These are phyloP conservation scores for Pelosia muscerda DNA, from an alignment of 2,888 invertebrate genomes.

Conservation along the genomic window DNA sequence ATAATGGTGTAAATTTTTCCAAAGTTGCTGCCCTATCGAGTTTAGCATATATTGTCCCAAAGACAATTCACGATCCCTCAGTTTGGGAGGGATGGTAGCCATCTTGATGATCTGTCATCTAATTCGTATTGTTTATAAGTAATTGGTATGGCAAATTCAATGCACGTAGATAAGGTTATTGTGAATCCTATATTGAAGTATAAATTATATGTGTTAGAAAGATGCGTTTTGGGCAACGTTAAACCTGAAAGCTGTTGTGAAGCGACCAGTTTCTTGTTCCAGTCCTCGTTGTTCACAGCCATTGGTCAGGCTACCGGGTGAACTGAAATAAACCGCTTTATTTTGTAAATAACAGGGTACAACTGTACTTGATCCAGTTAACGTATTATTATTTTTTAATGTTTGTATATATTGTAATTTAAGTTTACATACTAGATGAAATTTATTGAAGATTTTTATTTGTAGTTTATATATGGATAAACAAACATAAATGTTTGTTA, in stretches of 20 bases:
- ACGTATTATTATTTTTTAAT: slow-evolving; percentile 69
- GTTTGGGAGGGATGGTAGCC: slow-evolving; percentile 37
- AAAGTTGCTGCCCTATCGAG: neutral
- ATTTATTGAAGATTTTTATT: slow-evolving; percentile 67
- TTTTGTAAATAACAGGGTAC: slow-evolving; percentile 71
- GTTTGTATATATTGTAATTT: slow-evolving; percentile 77
- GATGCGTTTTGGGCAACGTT: slow-evolving; percentile 35
- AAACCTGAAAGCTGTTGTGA: slow-evolving; percentile 20
- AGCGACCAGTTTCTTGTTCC: slow-evolving; percentile 19
- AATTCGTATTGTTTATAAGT: slow-evolving; percentile 37
- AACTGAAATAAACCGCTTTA: slow-evolving; percentile 26
- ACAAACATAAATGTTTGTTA: slow-evolving; percentile 46
- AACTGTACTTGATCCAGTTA: slow-evolving; percentile 66
- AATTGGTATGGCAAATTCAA: slow-evolving; percentile 50
- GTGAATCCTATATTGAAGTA: slow-evolving; percentile 46
- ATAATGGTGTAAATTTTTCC: slow-evolving; percentile 77
- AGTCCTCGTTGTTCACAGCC: slow-evolving; percentile 21
- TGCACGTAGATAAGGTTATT: slow-evolving; percentile 55
- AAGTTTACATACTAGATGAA: slow-evolving; percentile 61
- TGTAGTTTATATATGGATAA: slow-evolving; percentile 47
- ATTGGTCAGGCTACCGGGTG: slow-evolving; percentile 23
- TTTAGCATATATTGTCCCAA: slow-evolving; percentile 31
- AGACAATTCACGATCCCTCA: slow-evolving; percentile 33
- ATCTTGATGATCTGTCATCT: slow-evolving; percentile 39
- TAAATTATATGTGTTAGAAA: slow-evolving; percentile 41